Evolutionary conservation across 2,113 vertebrate genomes (phyloP).

Genomic region (Redunca redunca): DNA sequence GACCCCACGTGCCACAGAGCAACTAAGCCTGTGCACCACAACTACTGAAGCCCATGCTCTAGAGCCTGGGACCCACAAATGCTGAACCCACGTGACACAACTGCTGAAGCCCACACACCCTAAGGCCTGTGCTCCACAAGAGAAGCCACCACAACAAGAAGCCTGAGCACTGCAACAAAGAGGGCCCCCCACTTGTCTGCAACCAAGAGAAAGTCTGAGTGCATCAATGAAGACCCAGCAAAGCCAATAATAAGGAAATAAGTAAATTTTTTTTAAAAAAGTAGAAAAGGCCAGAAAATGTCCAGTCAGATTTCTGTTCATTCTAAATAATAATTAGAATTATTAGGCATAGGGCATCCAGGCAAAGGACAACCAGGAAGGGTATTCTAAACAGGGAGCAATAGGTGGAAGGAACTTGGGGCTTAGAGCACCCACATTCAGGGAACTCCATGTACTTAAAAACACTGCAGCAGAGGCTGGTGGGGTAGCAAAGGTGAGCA

Average conservation of each 20-base stretch:
- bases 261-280: rapidly evolving
- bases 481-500: rapidly evolving
- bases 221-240: not conserved
- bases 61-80: not conserved
- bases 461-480: rapidly evolving
- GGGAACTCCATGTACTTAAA: not conserved
- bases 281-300: not conserved
- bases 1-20: not conserved
- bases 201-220: not conserved
- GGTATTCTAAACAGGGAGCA: not conserved
- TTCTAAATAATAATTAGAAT: not conserved
- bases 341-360: not conserved
- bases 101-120: not conserved
- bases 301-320: not conserved
- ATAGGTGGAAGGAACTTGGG: not conserved
- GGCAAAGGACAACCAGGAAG: not conserved
- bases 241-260: not conserved
- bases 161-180: not conserved
- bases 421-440: rapidly evolving
- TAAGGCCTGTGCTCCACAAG: not conserved
- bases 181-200: not conserved
- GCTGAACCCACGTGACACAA: not conserved
- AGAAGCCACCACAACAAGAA: not conserved
- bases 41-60: not conserved
- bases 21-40: not conserved